Base-by-base conservation (phyloP, 2,797 vertebrate species). In the Helicolenus hilgendorfi region DNA sequence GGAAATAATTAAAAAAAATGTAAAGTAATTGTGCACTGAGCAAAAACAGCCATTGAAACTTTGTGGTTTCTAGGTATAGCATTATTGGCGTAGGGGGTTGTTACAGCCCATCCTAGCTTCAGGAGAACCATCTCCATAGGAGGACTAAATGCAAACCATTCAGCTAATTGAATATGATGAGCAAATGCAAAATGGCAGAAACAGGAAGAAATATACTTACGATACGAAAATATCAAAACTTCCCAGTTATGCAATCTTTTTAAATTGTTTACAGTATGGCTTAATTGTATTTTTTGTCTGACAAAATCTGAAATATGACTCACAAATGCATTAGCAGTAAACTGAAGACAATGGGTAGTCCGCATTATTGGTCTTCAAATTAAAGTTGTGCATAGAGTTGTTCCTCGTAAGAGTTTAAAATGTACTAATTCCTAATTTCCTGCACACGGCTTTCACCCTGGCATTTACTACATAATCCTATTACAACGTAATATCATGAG, bases 381-480 rank as follows among this genome's bases (percentile, higher is more conserved):
- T n/a, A 77, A 63, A 58, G 8, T n/a, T 59, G 1, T 20, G 5
- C 81, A 67, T 18, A 9, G 38, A 38, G 45, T 49, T 67, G 72
- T 74, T 75, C 56, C 3, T 73, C 3, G 65, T 68, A 45, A 15
- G 11, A 80, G 69, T 74, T 80, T 79, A 14, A 72, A 26, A 81
- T 69, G 58, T 11, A 5, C 65, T 71, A 81, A 88, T 74, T 84
- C 73, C 45, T 35, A 9, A 80, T 79, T 92, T 91, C 77, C 79
- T 73, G 62, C 35, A 64, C 38, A 31, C 59, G 29, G 59, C 55
- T 83, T 79, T 70, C 59, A 72, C 5, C 41, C 11, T 22, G 20
- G 56, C 63, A 74, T 78, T 87, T 81, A 81, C 81, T 4, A 22
- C 18, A 76, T 85, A 92, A 94, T 93, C 86, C 81, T 85, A 88